phyloP scores from a whole-genome alignment of 2,797 vertebrate genomes.

The Lepidocolaptes lacrymiger region DNA sequence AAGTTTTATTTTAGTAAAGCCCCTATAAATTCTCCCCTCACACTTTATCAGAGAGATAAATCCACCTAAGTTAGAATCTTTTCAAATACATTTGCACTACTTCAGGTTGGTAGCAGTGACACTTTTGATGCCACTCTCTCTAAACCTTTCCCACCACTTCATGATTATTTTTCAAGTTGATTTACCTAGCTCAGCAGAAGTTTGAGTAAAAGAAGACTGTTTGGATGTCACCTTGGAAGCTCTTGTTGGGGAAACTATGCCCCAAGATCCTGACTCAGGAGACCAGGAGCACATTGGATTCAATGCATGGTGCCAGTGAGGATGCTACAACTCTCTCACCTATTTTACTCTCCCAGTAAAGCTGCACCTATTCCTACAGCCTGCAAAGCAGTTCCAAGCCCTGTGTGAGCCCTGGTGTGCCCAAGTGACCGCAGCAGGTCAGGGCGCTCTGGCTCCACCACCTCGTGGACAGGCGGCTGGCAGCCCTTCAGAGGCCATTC shows the following conservation, averaged over 20 bases:
- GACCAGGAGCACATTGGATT: neutral
- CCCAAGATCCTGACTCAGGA: neutral
- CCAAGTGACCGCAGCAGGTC: neutral
- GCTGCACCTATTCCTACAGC: neutral
- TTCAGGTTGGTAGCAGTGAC: neutral
- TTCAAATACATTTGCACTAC: neutral
- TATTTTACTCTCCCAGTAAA: neutral
- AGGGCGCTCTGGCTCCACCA: neutral
- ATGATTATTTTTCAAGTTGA: neutral
- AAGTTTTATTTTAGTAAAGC: neutral
- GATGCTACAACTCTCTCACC: neutral
- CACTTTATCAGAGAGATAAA: neutral
- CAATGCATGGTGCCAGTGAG: neutral
- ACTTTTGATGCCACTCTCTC: neutral
- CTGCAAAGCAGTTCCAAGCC: neutral
- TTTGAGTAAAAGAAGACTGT: neutral
- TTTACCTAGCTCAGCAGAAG: neutral
- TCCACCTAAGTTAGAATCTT: neutral
- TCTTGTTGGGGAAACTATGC: accelerated
- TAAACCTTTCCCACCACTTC: neutral
- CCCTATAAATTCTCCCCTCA: neutral
- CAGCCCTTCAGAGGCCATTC: constrained; percentile 64
- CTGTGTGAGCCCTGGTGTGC: neutral
- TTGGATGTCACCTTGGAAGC: neutral
- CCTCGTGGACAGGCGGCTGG: neutral